Evolutionary conservation across 2,797 vertebrate species (phyloP), one percentile per base, ranked within the genome.

Genomic region (Dendrocincla fuliginosa): DNA sequence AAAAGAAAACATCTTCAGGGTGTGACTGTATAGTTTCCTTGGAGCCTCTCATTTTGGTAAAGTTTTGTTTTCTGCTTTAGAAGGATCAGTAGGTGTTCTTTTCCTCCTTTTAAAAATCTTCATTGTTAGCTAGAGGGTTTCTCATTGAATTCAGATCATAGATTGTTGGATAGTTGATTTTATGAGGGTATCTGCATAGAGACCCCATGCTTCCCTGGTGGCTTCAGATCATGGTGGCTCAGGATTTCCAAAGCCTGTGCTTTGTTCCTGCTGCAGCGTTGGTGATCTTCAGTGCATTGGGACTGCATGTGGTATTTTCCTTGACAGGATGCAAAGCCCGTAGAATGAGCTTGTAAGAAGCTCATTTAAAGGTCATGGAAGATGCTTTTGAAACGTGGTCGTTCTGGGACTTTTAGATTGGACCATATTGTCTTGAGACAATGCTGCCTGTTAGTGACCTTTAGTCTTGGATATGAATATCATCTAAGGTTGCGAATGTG

Each of bases 201-300:
- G 35, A 64, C 12, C 10, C 19, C 12, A 5, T 52, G 20, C 63
- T 76, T 84, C 50, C 19, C 25, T 57, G 13, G 2, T 87, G 53
- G 14, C 28, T 81, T 71, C 70, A 37, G 30, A 17, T 69, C 12
- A 50, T 69, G 42, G 6, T 8, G 4, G 42, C 3, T 2, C 27
- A 47, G 59, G 50, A 65, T 86, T 92, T 81, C 22, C 59, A 42
- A 73, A 69, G 18, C 27, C 18, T 1, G 0, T 53, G 44, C 32
- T 68, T 70, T 57, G 22, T 24, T 3, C 4, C 0, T 37, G 30
- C 60, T 18, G 17, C 5, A 13, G 0, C 24, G 7, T 19, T 60
- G 32, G 10, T 60, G 32, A 25, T 71, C 14, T 84, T 78, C 6
- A 13, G 5, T 44, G 41, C 0, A 1, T 47, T 1, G 2, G 22